Base-by-base conservation (phyloP, 2,797 vertebrate genomes). In the Hoplostethus mediterraneus region DNA sequence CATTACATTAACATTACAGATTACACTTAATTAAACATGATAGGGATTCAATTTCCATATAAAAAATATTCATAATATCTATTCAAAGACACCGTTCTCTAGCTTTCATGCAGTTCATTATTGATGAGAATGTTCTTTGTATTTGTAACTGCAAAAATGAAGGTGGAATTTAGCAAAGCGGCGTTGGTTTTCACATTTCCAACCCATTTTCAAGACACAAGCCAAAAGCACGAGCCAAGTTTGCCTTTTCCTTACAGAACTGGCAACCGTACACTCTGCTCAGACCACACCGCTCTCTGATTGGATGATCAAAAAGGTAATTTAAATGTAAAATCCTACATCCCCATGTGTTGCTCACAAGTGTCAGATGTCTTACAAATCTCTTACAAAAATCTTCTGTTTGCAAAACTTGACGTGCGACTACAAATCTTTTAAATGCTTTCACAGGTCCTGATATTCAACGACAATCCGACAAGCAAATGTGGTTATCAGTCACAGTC, bases 241-340 rank as follows among this genome's bases (percentile, higher is more conserved):
- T 83, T 86, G 64, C 67, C 59, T 62, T 85, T 80, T 82, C 82
- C 86, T 87, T 80, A 82, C 73, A 64, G 56, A 65, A 38, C 78
- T 72, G 77, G 73, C 75, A 76, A 55, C 60, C 65, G 0, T 31
- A 6, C 40, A 45, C 64, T 3, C 53, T 28, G 72, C 74, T 67
- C 71, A 53, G 40, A 66, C 67, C 71, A 48, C 52, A 56, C 21
- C 21, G 1, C 21, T 21, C 21, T 21, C 47, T 63, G 67, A 79
- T 57, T 54, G 54, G 47, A 44, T 61, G 71, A 2, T 47, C 44
- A 58, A 63, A 33, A 33, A 33, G 33, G 33, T 6, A 4, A 33
- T 6, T 6, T 5, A 33, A 33, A 33, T 4, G 33, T 21, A 21
- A 21, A 21, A 21, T 21, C 21, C 21, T 21, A 21, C 21, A 21